Evolutionary conservation across 1,140 invertebrate species (phyloP).

Genomic region (Drosophila sechellia): DNA sequence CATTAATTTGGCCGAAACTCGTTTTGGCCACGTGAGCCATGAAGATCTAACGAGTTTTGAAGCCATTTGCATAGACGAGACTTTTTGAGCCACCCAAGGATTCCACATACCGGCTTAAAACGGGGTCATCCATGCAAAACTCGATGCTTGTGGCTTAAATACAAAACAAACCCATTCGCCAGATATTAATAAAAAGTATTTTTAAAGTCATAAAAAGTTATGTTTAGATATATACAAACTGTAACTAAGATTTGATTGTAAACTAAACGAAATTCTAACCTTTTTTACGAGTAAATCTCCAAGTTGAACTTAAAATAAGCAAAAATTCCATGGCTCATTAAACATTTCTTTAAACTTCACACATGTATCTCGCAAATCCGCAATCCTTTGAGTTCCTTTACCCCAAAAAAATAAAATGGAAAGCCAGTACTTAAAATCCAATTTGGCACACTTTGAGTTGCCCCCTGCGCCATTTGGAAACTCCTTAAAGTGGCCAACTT

Average conservation of each 20-base stretch:
- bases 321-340: too few species aligned
- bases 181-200: too few species aligned
- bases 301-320: too few species aligned
- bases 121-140: constrained; percentile 22
- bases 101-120: not conserved
- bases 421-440: constrained; percentile 37
- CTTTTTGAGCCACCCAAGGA: constrained; percentile 27
- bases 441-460: constrained; percentile 23
- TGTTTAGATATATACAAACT: too few species aligned
- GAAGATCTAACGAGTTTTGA: not conserved
- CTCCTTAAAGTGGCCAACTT: constrained; percentile 48
- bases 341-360: too few species aligned
- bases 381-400: not conserved
- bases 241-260: too few species aligned
- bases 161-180: not conserved
- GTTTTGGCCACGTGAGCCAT: constrained; percentile 24
- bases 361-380: not conserved
- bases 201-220: too few species aligned
- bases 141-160: not conserved
- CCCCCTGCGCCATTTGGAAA: constrained; percentile 29
- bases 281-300: too few species aligned
- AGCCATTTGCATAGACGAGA: constrained; percentile 21
- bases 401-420: not conserved
- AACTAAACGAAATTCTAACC: too few species aligned
- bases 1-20: constrained; percentile 34